Base-by-base conservation (phyloP, 2,888 invertebrate species). In the Aquatica leii region DNA sequence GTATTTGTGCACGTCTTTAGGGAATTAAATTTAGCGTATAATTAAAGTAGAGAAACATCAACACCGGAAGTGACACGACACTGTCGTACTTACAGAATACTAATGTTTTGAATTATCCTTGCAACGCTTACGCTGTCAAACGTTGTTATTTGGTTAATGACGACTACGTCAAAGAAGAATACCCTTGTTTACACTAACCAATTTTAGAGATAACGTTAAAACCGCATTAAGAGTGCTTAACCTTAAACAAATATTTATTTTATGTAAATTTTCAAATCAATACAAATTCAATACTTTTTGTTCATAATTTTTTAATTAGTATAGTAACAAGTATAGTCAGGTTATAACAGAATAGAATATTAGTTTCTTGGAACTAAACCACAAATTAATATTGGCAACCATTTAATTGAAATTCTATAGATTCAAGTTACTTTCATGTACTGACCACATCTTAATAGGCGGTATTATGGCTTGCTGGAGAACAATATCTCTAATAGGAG, bases 21-120 rank as follows among this genome's bases (percentile, higher is more conserved):
- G 71, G 73, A 71, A 73, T 73, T 73, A 73, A 73, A 73, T 73
- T 71, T 73, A 71, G 64, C 72, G 69, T 72, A 69, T 72, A 74
- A 74, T 73, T 73, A 71, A 72, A 73, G 71, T 67, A 64, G 59
- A 61, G 70, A 68, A 69, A 72, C 71, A 71, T 73, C 71, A 73
- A 69, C 73, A 68, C 65, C 66, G 65, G 61, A 69, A 73, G 69
- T 71, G 73, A 74, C 71, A 69, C 69, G 69, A 65, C 65, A 67
- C 60, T 70, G 69, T 71, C 71, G 65, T 67, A 62, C 65, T 62
- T 58, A 58, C 63, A 49, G 73, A 73, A 74, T 73, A 71, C 72
- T 70, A 71, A 74, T 71, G 72, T 68, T 67, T 65, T 64, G 66
- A 70, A 72, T 70, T 65, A 70, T 62, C 67, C 60, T 66, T 66